Base-by-base conservation (phyloP, 1,140 invertebrate species). In the Anastrepha obliqua region DNA sequence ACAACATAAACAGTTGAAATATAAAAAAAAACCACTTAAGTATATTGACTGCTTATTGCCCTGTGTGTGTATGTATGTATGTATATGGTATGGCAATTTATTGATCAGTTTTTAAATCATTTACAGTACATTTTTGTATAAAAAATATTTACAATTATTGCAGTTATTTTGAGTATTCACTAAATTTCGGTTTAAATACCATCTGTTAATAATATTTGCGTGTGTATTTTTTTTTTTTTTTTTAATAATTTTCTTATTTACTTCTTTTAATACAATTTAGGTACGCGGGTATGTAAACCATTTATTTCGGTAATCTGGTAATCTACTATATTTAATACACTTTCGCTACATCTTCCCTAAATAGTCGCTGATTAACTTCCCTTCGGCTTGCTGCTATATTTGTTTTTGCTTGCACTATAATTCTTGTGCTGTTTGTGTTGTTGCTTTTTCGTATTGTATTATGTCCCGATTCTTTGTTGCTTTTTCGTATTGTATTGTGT, bases 111-210 rank as follows among this genome's bases (percentile, higher is more conserved):
- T 29, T 29, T 29, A 29, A 29, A 86, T 74, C 86, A 42, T 11
- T 67, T 85, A 81, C 65, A 88, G 67, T 81, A 55, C n/a, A 29
- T 81, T 47, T n/a, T 81, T 20, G 74, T 81, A 55, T 81, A 81
- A 81, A 81, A 81, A 81, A 81, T 58, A 81, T 81, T 81, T 81
- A 58, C 44, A 81, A 55, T 81, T 20, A 81, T 81, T 55, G 20
- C 39, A 29, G 7, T 74, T 74, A 29, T n/a, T 29, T 47, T 81
- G 13, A 8, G 47, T 81, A 51, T 42, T 74, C 67, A 44, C 67
- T 39, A 74, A 74, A 42, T 44, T 74, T 74, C 7, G 2, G 51
- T 55, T 55, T 55, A 29, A 29, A 29, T 67, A 42, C 39, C 20
- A 65, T 67, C 13, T 64, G 3, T 64, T n/a, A 7, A 67, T 67